A percentile compares a stretch with the other conserved stretches of the same genome.
phyloP scores from a whole-genome alignment of 2,797 vertebrate genomes.

The Ispidina picta region DNA sequence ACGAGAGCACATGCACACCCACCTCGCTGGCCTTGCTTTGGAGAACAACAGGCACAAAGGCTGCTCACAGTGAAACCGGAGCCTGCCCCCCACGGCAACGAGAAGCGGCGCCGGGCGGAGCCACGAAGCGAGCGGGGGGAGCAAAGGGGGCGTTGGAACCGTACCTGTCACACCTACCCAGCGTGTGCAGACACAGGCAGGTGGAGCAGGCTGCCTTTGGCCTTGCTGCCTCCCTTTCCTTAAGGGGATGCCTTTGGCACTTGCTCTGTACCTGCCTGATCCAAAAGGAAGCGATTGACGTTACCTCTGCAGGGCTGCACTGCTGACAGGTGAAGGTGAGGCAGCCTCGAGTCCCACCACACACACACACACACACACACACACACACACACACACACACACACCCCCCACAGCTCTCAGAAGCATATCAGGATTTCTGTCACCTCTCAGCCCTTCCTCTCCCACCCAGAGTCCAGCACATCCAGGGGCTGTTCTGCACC shows the following conservation, averaged over 20 bases:
- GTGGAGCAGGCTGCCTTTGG: conserved; percentile 7
- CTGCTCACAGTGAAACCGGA: no score
- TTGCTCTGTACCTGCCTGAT: conserved; percentile 52
- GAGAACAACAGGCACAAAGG: no score
- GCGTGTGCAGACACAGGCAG: neutral
- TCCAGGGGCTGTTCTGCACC: neutral
- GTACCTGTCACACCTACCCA: no score
- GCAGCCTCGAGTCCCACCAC: neutral
- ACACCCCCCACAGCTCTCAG: no score
- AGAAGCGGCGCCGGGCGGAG: no score
- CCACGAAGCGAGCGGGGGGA: no score
- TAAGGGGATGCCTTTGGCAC: conserved; percentile 16
- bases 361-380: neutral
- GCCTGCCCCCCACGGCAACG: no score
- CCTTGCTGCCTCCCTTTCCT: conserved; percentile 29
- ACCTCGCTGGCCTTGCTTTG: no score
- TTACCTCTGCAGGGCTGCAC: neutral
- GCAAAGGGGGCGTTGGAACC: no score
- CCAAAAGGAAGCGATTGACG: conserved; percentile 39
- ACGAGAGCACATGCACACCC: neutral
- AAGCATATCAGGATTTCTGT: neutral
- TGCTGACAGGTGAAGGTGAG: neutral
- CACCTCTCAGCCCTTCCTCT: neutral
- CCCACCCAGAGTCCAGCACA: neutral
- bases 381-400: neutral